Evolutionary conservation across 2,113 vertebrate species (phyloP).

Genomic region (Nerophis ophidion): DNA sequence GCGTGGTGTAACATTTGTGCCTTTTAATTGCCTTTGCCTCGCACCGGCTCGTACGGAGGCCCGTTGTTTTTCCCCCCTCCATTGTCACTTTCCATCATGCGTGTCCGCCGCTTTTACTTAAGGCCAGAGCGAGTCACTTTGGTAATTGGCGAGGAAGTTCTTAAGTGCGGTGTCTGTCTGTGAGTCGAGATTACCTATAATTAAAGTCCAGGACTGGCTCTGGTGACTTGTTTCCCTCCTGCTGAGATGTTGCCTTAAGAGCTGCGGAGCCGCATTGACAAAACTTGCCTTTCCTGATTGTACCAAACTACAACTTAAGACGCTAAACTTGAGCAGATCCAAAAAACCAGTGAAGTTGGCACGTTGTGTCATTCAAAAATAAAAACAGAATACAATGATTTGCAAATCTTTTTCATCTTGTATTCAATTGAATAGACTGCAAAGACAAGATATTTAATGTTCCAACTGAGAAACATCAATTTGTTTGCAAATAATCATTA

Average conservation of each 20-base stretch:
- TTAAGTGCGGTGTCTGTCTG: constrained; percentile 59
- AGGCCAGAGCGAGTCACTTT: constrained; percentile 74
- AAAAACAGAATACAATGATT: too few relatives aligned
- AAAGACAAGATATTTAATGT: too few relatives aligned
- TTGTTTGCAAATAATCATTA: too few relatives aligned
- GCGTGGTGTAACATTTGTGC: constrained; percentile 60
- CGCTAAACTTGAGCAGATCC: not conserved
- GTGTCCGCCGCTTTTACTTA: constrained; percentile 61
- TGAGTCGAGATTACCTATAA: constrained; percentile 73
- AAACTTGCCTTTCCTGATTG: constrained; percentile 40
- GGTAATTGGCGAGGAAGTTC: constrained; percentile 72
- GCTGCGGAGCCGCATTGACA: constrained; percentile 36
- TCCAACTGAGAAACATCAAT: too few relatives aligned
- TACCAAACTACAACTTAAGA: not conserved
- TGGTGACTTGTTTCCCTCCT: constrained; percentile 64
- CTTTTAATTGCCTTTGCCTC: constrained; percentile 67
- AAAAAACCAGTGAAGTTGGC: too few relatives aligned
- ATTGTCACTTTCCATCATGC: constrained; percentile 62
- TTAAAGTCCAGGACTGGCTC: constrained; percentile 77
- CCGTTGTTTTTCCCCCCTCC: constrained; percentile 66
- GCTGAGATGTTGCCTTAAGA: constrained; percentile 61
- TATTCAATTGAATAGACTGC: not conserved
- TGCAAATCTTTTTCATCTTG: not conserved
- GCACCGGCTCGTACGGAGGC: constrained; percentile 41
- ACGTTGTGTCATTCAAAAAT: too few relatives aligned